Base-by-base conservation (phyloP, 2,888 invertebrate genomes). In the Chalcosyrphus nemorum region DNA sequence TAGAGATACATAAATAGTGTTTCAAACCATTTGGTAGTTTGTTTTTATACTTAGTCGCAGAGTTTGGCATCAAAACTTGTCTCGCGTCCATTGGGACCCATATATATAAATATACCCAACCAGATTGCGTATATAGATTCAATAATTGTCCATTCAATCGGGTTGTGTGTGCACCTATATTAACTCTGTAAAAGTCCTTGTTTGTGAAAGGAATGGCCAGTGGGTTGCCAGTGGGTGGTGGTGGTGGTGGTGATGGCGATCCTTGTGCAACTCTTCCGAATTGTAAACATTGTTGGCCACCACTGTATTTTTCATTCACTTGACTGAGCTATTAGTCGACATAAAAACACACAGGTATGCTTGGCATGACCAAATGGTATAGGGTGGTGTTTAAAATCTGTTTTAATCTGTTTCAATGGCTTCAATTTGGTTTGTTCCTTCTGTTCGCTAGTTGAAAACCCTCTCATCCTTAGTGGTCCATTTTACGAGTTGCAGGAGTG, bases 111-210 rank as follows among this genome's bases (percentile, higher is more conserved):
- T 4, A 2, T 59, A 50, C 52, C 43, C 41, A 54, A 65, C 27
- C n/a, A 17, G 19, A 47, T 29, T 82, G 66, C 56, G 54, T 70
- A 50, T 70, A 50, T 19, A 50, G 54, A 78, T 70, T 82, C 72
- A 72, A 82, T 82, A 78, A 72, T 72, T 68, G 66, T 72, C 61
- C 54, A 71, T 76, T 65, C 57, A 59, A 82, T 59, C 32, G 45
- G 68, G 68, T 54, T 56, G 74, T 80, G 38, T 52, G 68, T 71
- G n/a, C n/a, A n/a, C n/a, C n/a, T n/a, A n/a, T n/a, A 76, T 66
- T 66, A 72, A 66, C 77, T 61, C 72, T 59, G 59, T 24, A 71
- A 76, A 76, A 59, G 63, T 57, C 70, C 24, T 47, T 81, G 63
- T 68, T 75, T 75, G n/a, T n/a, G n/a, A n/a, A n/a, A n/a, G n/a